phyloP scores from a whole-genome alignment of 2,888 invertebrate genomes.

The Didymodactylos carnosus region DNA sequence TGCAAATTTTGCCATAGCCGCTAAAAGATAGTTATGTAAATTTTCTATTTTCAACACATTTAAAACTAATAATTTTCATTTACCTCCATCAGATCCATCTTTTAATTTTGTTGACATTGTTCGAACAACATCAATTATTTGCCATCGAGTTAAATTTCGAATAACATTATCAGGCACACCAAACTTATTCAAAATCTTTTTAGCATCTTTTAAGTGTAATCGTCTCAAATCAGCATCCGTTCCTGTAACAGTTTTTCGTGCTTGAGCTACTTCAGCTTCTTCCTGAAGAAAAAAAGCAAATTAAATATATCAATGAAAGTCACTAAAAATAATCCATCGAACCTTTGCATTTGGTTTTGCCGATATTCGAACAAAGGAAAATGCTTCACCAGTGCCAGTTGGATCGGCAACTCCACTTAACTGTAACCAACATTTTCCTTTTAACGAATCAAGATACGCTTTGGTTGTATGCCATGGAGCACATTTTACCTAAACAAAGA shows the following conservation, averaged over 20 bases:
- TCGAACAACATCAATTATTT: constrained; percentile 88
- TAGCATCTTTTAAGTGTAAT: constrained; percentile 82
- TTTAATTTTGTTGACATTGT: constrained; percentile 14
- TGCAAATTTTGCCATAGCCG: constrained; percentile 11
- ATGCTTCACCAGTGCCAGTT: constrained; percentile 88
- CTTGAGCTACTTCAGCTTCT: constrained; percentile 16
- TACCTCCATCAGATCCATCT: constrained; percentile 5
- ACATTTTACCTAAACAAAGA: constrained; percentile 33
- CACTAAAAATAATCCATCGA: neutral
- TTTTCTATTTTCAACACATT: too few species aligned
- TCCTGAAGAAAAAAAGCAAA: neutral
- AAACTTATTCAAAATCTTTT: constrained; percentile 75
- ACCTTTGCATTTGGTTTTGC: constrained; percentile 60
- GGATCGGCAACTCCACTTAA: constrained; percentile 62
- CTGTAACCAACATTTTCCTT: constrained; percentile 84
- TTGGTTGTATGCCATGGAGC: constrained; percentile 98
- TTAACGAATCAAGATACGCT: constrained; percentile 91
- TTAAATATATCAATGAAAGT: neutral
- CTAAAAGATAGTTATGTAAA: too few species aligned
- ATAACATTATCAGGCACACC: constrained; percentile 91
- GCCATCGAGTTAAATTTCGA: constrained; percentile 39
- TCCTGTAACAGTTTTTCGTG: constrained; percentile 57
- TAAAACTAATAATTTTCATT: accelerated
- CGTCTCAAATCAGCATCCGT: constrained; percentile 92
- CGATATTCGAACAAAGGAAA: constrained; percentile 87